Evolutionary conservation across 92 coral and sea anemone genomes (phyloP).

Genomic region (Montipora capitata): DNA sequence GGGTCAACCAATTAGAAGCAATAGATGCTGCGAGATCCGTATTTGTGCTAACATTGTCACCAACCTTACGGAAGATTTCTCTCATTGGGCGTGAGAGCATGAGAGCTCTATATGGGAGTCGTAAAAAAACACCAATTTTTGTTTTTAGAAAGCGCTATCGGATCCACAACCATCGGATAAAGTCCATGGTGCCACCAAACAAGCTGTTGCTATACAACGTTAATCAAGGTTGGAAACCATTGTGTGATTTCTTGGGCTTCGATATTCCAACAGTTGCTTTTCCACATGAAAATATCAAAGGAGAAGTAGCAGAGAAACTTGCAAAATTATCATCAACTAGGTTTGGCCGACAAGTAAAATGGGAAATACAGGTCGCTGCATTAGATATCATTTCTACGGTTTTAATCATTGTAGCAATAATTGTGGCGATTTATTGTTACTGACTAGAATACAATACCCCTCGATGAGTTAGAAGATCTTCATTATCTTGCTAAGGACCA

Average conservation of each 20-base stretch:
- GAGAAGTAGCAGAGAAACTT: conserved; percentile 3
- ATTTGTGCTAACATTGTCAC: neutral
- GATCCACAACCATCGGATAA: conserved; percentile 65
- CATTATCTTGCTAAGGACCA: too few relatives aligned
- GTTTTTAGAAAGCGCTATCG: conserved; percentile 62
- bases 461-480: too few relatives aligned
- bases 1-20: conserved; percentile 22
- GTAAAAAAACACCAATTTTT: conserved; percentile 22
- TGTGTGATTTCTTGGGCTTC: conserved; percentile 70
- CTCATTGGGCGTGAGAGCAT: neutral
- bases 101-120: conserved; percentile 19
- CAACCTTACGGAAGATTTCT: conserved; percentile 32
- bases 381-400: neutral
- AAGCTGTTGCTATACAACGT: conserved; percentile 65
- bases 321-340: conserved; percentile 1
- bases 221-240: conserved; percentile 72
- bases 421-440: neutral
- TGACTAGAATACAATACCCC: neutral
- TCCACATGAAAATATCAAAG: conserved; percentile 66
- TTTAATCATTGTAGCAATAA: neutral
- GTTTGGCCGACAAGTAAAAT: conserved; percentile 19
- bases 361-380: conserved; percentile 19
- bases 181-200: conserved; percentile 59
- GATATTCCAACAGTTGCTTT: conserved; percentile 46
- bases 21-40: neutral